A percentile compares a stretch with the other conserved stretches of the same genome.
Conservation (phyloP, 1,140 invertebrate species). For the Lepidurus packardi region DNA sequence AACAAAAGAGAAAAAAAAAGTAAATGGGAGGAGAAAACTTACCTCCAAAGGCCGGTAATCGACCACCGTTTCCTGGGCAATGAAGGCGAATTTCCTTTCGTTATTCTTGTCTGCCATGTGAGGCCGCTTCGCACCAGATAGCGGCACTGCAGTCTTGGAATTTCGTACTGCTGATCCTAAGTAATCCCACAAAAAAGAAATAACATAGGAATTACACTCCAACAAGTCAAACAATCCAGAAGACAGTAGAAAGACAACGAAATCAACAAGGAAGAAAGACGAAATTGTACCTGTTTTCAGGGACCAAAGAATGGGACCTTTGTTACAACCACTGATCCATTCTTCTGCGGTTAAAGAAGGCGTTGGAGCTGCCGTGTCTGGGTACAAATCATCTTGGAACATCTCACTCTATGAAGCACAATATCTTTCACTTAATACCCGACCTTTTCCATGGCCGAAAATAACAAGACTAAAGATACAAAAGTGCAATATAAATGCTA, state of each 20-base stretch:
- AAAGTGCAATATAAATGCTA: too few relatives aligned
- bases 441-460: too few relatives aligned
- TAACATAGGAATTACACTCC: not conserved
- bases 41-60: constrained; percentile 68
- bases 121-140: constrained; percentile 48
- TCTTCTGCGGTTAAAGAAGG: constrained; percentile 78
- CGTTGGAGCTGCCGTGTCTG: constrained; percentile 76
- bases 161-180: constrained; percentile 61
- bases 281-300: constrained; percentile 62
- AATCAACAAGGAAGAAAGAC: constrained; percentile 9
- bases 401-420: constrained; percentile 48
- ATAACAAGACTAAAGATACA: too few relatives aligned
- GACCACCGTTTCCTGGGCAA: constrained; percentile 71
- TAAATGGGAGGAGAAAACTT: constrained; percentile 33
- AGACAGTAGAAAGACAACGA: not conserved
- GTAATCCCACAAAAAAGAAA: constrained; percentile 46
- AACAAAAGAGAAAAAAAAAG: not conserved
- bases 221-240: constrained; percentile 1
- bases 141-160: constrained; percentile 61
- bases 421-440: not conserved
- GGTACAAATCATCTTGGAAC: constrained; percentile 86
- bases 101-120: constrained; percentile 62
- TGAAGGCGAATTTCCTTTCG: constrained; percentile 75
- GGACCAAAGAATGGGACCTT: constrained; percentile 72
- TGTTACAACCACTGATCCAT: constrained; percentile 79